Percentiles rank a stretch among this genome's conserved stretches.
Evolutionary conservation across 2,888 invertebrate species (phyloP).

Genomic region (Marronus borbonicus): DNA sequence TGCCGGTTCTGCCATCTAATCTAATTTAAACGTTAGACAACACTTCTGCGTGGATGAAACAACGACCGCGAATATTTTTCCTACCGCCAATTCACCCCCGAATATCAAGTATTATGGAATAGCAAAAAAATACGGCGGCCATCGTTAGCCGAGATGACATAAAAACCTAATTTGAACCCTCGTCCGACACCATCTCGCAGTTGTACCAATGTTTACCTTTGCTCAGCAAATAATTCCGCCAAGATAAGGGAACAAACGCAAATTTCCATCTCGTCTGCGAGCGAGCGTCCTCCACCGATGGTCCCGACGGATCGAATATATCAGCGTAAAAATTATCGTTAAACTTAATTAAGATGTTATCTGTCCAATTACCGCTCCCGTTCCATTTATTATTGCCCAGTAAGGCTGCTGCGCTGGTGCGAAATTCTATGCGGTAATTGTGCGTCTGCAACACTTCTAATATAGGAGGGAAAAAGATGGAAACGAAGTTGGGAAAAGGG

Average conservation of each 20-base stretch:
- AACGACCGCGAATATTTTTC: too few species aligned
- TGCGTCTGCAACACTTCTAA: background rate
- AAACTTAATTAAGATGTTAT: conserved; percentile 37
- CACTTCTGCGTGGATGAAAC: too few species aligned
- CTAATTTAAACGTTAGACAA: too few species aligned
- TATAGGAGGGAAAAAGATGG: background rate
- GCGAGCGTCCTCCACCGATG: background rate
- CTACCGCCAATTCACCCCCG: too few species aligned
- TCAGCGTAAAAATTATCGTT: conserved; percentile 43
- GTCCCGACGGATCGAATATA: conserved; percentile 11
- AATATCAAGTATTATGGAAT: too few species aligned
- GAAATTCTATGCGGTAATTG: conserved; percentile 32
- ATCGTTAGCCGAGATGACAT: conserved; percentile 5
- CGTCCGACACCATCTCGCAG: background rate
- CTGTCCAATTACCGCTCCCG: conserved; percentile 35
- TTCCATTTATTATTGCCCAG: conserved; percentile 23
- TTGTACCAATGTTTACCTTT: conserved; percentile 7
- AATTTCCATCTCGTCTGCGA: conserved; percentile 4
- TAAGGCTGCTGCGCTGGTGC: background rate
- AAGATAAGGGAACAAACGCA: conserved; percentile 8
- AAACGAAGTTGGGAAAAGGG: background rate
- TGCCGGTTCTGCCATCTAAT: too few species aligned
- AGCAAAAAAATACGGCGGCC: too few species aligned
- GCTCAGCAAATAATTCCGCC: conserved; percentile 15
- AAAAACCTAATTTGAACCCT: conserved; percentile 9